Percentiles rank a stretch among this genome's conserved stretches.
Conservation (phyloP, 2,888 invertebrate species). For the Hirtodrosophila confusa region DNA sequence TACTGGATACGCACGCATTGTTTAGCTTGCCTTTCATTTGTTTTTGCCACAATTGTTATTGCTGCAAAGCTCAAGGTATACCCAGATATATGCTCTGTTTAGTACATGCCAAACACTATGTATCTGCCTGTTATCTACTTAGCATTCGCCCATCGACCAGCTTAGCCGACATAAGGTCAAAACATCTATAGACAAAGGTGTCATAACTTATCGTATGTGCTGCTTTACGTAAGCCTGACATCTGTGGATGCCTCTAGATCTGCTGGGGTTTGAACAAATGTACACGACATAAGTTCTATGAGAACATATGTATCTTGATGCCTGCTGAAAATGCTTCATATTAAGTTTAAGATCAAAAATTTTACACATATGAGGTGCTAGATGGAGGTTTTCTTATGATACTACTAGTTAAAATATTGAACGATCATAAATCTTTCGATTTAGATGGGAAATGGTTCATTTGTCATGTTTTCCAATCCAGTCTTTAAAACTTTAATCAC, state of each 20-base stretch:
- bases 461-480: no score
- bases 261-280: no score
- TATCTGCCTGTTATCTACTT: slow-evolving; percentile 14
- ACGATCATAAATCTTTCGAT: no score
- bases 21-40: slow-evolving; percentile 67
- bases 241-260: neutral
- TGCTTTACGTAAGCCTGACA: slow-evolving; percentile 29
- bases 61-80: slow-evolving; percentile 52
- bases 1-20: slow-evolving; percentile 60
- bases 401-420: no score
- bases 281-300: no score
- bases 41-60: slow-evolving; percentile 54
- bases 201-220: slow-evolving; percentile 36
- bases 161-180: slow-evolving; percentile 43
- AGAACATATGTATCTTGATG: no score
- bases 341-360: no score
- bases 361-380: no score
- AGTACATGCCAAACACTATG: slow-evolving; percentile 5
- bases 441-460: no score
- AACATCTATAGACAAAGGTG: slow-evolving; percentile 43
- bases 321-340: no score
- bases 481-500: no score
- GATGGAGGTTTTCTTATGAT: no score
- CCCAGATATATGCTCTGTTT: slow-evolving; percentile 6
- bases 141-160: slow-evolving; percentile 29